A percentile compares a stretch with the other conserved stretches of the same genome.
Evolutionary conservation across 1,140 invertebrate species (phyloP).

Genomic region (Oryzaephilus surinamensis): DNA sequence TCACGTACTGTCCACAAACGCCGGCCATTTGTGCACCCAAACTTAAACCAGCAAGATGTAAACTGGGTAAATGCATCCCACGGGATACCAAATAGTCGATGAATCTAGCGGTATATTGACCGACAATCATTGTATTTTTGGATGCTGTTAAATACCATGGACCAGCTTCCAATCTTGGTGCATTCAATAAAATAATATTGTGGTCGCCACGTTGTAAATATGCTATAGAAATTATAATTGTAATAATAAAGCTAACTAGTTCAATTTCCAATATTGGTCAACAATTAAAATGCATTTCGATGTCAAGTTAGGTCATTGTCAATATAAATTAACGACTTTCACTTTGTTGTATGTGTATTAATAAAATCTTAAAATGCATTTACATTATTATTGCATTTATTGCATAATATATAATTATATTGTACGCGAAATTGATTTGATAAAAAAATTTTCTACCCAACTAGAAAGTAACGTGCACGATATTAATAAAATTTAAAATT

Average conservation of each 20-base stretch:
- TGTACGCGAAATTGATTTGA: no score
- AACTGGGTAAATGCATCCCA: constrained; percentile 27
- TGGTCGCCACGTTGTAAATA: constrained; percentile 40
- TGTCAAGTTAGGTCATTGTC: constrained; percentile 18
- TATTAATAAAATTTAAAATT: no score
- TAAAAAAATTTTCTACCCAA: no score
- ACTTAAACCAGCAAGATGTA: constrained; percentile 51
- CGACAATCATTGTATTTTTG: constrained; percentile 43
- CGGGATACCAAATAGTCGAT: constrained; percentile 45
- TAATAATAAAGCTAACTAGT: constrained; percentile 3
- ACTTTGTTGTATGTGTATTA: no score
- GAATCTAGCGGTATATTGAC: constrained; percentile 40
- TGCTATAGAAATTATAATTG: constrained; percentile 38
- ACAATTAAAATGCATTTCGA: constrained; percentile 13
- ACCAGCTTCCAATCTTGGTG: constrained; percentile 40
- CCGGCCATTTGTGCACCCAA: constrained; percentile 48
- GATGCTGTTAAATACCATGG: constrained; percentile 46
- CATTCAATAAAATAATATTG: constrained; percentile 43
- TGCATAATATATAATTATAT: no score
- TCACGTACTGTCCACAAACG: constrained; percentile 37
- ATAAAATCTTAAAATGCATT: no score
- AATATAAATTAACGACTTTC: no score
- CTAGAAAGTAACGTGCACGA: no score
- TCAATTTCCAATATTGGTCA: no score
- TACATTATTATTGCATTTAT: no score